Evolutionary conservation across 2,797 vertebrate species (phyloP), one percentile per base, ranked within the genome.

Genomic region (Nannoperca obscura): DNA sequence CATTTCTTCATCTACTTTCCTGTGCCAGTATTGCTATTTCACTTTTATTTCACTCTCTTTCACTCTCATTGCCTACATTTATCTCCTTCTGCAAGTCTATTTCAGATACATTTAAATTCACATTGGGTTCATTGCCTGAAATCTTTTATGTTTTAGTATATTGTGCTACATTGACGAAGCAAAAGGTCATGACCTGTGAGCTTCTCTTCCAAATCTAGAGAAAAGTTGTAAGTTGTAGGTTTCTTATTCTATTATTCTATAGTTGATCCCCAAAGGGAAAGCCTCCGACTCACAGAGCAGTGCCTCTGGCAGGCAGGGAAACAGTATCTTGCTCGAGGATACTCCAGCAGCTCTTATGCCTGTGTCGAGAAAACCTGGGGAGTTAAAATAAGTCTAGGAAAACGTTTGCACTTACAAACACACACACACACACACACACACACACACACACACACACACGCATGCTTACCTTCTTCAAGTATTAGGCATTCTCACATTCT

Each of bases 311-410:
- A 47, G 64, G 64, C 68, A 60, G 60, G 61, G 65, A 27, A 73
- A 66, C 42, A 7, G 32, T 44, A 14, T 79, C 8, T 76, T 76
- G 67, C 78, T 83, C 7, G n/a, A 83, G 77, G 84, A 74, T 74
- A 78, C 80, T 60, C 74, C 53, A 59, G 68, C 62, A n/a, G 44
- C 73, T 47, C 60, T 63, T 13, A 8, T 5, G 55, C 24, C 60
- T 70, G 38, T 52, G 60, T 61, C 14, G n/a, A 74, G 38, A 62
- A 22, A 47, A 76, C 68, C 62, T 36, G 14, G 19, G 44, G 32
- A 58, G 59, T 70, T 63, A 53, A 57, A 71, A 70, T 32, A 47
- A 60, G 24, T 64, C 54, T 3, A 54, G 57, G 38, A 64, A 76
- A 68, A 71, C 0, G 5, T 74, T 58, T 46, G 11, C 53, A 10